Conservation (phyloP, 2,888 invertebrate species). For the Chelonus formosanus region DNA sequence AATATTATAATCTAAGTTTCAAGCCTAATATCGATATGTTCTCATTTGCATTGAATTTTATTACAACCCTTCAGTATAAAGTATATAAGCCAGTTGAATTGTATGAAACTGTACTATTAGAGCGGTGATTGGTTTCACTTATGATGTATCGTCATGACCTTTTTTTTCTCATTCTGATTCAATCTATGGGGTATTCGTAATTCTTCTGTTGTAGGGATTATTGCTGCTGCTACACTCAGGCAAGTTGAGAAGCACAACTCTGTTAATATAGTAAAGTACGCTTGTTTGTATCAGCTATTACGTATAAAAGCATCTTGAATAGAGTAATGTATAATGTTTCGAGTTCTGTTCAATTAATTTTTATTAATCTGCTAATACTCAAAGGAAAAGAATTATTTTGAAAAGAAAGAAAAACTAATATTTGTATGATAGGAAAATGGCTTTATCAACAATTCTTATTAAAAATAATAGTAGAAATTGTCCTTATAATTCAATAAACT, state of each 20-base stretch:
- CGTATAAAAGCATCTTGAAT: slow-evolving; percentile 26
- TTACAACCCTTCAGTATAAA: slow-evolving; percentile 5
- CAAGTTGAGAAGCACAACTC: slow-evolving; percentile 58
- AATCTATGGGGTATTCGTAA: slow-evolving; percentile 35
- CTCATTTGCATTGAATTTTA: slow-evolving; percentile 19
- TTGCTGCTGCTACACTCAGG: slow-evolving; percentile 63
- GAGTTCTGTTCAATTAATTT: not conserved
- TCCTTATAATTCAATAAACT: too few relatives aligned
- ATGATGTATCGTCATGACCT: slow-evolving; percentile 20
- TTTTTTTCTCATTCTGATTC: slow-evolving; percentile 31
- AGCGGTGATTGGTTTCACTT: slow-evolving; percentile 31
- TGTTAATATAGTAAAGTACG: slow-evolving; percentile 32
- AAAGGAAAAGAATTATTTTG: too few relatives aligned
- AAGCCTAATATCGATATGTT: not conserved
- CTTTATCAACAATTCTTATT: too few relatives aligned
- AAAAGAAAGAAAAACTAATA: too few relatives aligned
- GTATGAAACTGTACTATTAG: slow-evolving; percentile 8
- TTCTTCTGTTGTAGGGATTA: slow-evolving; percentile 65
- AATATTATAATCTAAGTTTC: slow-evolving; percentile 1
- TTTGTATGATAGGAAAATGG: too few relatives aligned
- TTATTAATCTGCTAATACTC: slow-evolving; percentile 16
- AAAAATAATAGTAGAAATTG: too few relatives aligned
- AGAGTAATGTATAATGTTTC: slow-evolving; percentile 22
- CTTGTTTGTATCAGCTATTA: slow-evolving; percentile 23
- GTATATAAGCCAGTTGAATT: slow-evolving; percentile 11